Evolutionary conservation across 2,888 invertebrate genomes (phyloP), one percentile per base, ranked within the genome.

Genomic region (Slavum lentiscoides): DNA sequence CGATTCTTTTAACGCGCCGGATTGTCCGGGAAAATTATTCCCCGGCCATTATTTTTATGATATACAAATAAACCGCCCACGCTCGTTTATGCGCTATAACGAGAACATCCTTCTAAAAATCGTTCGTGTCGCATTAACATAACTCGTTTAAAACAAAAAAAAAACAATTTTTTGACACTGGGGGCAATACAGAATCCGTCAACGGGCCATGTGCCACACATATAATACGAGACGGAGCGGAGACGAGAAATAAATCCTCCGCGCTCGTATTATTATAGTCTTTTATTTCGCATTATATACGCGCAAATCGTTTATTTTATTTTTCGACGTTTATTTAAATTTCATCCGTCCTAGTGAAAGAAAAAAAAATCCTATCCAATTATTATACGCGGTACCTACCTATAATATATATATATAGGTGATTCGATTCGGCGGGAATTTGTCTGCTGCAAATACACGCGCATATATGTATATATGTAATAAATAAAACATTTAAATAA

Each of bases 111-210:
- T 43, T 43, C 7, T 43, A 49, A 13, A 49, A 49, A 11, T 23
- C 66, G 66, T 37, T 74, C 19, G 66, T 74, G 39, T 74, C 74
- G 39, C 30, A 30, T 30, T 74, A 66, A 74, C 55, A 64, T 19
- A 64, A n/a, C 17, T n/a, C n/a, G n/a, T n/a, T n/a, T n/a, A n/a
- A n/a, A n/a, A n/a, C n/a, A n/a, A n/a, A n/a, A n/a, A n/a, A n/a
- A n/a, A n/a, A n/a, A n/a, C n/a, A n/a, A n/a, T 49, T 49, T 43
- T 66, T 43, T 66, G 58, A 58, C 58, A 66, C 66, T 30, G 13
- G 21, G 9, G 23, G 6, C 21, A 21, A 21, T 74, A 64, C 64
- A 53, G 9, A 62, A 49, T 49, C 49, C 21, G 37, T 9, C 30
- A 30, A 30, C 37, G n/a, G 9, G 19, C 30, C 30, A 21, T 59